phyloP scores from a whole-genome alignment of 2,888 invertebrate genomes.

The Autographa gamma region DNA sequence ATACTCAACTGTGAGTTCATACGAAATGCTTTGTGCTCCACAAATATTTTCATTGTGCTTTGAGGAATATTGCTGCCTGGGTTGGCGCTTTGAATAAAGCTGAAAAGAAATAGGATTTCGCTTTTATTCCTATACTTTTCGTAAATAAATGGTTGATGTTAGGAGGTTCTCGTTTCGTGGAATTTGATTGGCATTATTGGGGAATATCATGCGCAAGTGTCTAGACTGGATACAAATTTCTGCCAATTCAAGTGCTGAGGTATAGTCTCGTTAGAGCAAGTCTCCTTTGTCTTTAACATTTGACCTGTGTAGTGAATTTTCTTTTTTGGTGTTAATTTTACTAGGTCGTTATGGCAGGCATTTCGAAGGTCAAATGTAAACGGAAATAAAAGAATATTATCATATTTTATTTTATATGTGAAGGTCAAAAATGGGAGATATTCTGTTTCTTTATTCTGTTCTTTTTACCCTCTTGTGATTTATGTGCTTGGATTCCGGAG shows the following conservation, averaged over 20 bases:
- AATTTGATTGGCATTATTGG: background rate
- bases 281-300: too few species aligned
- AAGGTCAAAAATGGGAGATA: conserved; percentile 19
- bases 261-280: too few species aligned
- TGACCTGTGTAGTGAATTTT: too few species aligned
- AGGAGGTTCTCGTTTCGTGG: background rate
- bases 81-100: background rate
- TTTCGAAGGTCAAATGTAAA: background rate
- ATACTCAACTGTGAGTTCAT: conserved; percentile 8
- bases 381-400: background rate
- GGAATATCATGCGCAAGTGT: background rate
- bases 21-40: conserved; percentile 4
- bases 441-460: conserved; percentile 3
- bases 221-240: background rate
- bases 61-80: background rate
- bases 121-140: background rate
- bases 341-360: background rate
- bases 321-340: background rate
- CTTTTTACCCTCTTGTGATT: conserved; percentile 19
- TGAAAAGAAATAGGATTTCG: background rate
- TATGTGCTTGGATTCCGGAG: conserved; percentile 28
- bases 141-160: background rate
- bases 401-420: background rate
- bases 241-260: too few species aligned
- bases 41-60: conserved; percentile 8